These are phyloP conservation scores for Trinectes maculatus DNA, from an alignment of 2,113 vertebrate species.

Conservation along the genomic window DNA sequence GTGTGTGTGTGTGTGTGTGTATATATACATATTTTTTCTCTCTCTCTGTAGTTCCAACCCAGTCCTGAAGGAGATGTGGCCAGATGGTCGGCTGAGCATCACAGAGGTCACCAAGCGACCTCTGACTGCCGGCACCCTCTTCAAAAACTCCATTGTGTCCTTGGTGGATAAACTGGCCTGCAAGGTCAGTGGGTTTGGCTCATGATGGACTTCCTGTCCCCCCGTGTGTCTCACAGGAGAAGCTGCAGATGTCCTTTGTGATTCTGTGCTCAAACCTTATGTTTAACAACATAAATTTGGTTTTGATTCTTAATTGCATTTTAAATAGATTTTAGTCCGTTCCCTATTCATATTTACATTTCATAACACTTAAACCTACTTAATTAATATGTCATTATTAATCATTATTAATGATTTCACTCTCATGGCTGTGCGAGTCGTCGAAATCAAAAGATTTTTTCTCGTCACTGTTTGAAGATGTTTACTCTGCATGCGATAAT, in stretches of 20 bases:
- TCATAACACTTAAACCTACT: too few species aligned
- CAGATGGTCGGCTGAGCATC: constrained; percentile 92
- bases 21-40: too few species aligned
- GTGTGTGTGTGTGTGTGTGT: too few species aligned
- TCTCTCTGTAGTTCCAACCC: constrained; percentile 81
- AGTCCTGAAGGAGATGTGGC: constrained; percentile 92
- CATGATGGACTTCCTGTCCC: constrained; percentile 3
- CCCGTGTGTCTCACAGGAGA: not conserved
- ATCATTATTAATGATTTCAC: too few species aligned
- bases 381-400: too few species aligned
- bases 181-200: constrained; percentile 82
- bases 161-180: constrained; percentile 91
- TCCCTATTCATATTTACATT: too few species aligned
- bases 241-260: not conserved
- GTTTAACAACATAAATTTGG: too few species aligned
- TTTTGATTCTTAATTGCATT: too few species aligned
- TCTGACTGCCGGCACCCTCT: constrained; percentile 89
- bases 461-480: too few species aligned
- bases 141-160: constrained; percentile 95
- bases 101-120: constrained; percentile 95
- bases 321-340: too few species aligned
- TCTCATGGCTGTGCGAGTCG: too few species aligned
- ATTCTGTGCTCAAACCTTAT: not conserved
- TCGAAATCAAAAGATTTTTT: too few species aligned
- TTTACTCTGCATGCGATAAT: constrained; percentile 1